These are phyloP conservation scores for Hoplostethus atlanticus DNA, from an alignment of 2,797 vertebrate species.

Conservation along the genomic window DNA sequence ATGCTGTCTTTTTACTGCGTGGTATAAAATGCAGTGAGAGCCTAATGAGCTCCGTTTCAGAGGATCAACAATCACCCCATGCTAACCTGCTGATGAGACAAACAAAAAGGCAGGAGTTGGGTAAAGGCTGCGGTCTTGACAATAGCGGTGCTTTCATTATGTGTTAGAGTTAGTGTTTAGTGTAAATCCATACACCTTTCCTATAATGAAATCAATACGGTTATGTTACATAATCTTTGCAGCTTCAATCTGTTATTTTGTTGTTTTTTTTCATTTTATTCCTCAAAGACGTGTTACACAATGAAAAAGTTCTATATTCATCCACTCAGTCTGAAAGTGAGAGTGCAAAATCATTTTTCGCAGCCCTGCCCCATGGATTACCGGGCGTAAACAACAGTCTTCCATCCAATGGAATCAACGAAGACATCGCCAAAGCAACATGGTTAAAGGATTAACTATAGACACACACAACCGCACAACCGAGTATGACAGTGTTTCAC, in stretches of 20 bases:
- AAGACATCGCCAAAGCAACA: slow-evolving; percentile 9
- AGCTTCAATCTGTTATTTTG: not conserved
- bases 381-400: not conserved
- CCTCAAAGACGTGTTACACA: not conserved
- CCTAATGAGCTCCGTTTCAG: slow-evolving; percentile 56
- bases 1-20: slow-evolving; percentile 36
- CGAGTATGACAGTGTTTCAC: slow-evolving; percentile 25
- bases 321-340: slow-evolving; percentile 15
- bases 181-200: not conserved
- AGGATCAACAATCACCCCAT: slow-evolving; percentile 50
- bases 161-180: slow-evolving; percentile 27
- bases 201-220: no score
- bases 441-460: slow-evolving; percentile 13
- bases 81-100: slow-evolving; percentile 51
- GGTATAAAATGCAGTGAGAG: slow-evolving; percentile 23
- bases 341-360: slow-evolving; percentile 6
- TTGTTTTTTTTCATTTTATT: not conserved
- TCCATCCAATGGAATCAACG: slow-evolving; percentile 3
- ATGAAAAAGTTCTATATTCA: slow-evolving; percentile 8
- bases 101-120: slow-evolving; percentile 41
- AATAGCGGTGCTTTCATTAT: slow-evolving; percentile 24
- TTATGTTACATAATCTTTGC: not conserved
- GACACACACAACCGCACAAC: not conserved
- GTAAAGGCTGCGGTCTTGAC: slow-evolving; percentile 36
- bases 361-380: not conserved